phyloP scores from a whole-genome alignment of 1,140 invertebrate genomes.

The Listronotus oregonensis region DNA sequence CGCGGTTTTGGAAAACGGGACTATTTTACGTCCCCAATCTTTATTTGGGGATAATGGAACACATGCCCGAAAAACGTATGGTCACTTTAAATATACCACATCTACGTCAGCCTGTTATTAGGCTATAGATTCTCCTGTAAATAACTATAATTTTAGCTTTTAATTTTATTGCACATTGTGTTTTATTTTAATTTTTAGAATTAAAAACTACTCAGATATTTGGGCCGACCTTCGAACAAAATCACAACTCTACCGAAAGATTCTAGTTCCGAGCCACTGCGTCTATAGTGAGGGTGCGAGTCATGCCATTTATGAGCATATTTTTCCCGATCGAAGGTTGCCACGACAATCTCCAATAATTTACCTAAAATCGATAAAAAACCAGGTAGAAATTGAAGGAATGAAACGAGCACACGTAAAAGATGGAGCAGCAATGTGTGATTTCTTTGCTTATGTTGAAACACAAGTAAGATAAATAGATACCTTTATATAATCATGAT shows the following conservation, averaged over 20 bases:
- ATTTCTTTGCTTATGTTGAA: conserved; percentile 88
- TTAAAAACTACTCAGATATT: conserved; percentile 71
- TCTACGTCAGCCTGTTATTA: no score
- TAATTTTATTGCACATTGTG: not conserved
- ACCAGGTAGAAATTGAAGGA: conserved; percentile 79
- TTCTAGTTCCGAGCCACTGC: conserved; percentile 74
- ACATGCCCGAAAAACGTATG: no score
- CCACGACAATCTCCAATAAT: conserved; percentile 75
- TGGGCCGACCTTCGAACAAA: conserved; percentile 72
- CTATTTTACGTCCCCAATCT: no score
- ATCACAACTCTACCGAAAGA: conserved; percentile 67
- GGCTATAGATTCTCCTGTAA: no score
- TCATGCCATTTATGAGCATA: conserved; percentile 71
- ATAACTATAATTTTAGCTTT: no score
- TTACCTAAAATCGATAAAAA: conserved; percentile 84
- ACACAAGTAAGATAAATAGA: conserved; percentile 62
- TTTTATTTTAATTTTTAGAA: conserved; percentile 57
- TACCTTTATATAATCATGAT: no score
- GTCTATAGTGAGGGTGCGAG: conserved; percentile 76
- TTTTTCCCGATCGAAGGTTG: conserved; percentile 64
- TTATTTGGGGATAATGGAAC: no score
- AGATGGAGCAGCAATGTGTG: conserved; percentile 89
- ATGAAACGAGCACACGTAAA: conserved; percentile 85
- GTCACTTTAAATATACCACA: no score
- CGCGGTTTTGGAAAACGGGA: no score